These are phyloP conservation scores for Syngnathus floridae DNA, from an alignment of 2,113 vertebrate species.

Conservation along the genomic window DNA sequence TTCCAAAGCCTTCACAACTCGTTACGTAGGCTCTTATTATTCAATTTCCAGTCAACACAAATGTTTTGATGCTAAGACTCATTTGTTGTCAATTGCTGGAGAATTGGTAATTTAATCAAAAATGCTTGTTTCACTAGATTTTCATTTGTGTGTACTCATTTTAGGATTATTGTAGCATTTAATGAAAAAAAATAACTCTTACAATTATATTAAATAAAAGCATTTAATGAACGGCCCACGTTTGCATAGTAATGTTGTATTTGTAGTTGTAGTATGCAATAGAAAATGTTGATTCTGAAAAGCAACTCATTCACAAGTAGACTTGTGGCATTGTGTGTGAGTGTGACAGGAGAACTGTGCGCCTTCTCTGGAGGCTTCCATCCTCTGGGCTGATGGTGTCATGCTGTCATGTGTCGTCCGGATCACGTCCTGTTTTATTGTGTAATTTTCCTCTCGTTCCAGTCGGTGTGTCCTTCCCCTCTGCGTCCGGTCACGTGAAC, in stretches of 20 bases:
- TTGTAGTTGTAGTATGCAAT: not conserved
- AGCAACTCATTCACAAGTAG: not conserved
- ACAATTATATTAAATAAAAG: too few relatives aligned
- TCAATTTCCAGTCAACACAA: not conserved
- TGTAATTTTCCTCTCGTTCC: too few relatives aligned
- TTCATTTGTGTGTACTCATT: too few relatives aligned
- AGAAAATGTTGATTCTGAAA: not conserved
- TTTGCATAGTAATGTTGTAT: not conserved
- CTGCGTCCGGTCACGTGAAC: too few relatives aligned
- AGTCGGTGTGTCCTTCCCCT: too few relatives aligned
- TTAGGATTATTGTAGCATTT: too few relatives aligned
- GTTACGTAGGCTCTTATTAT: not conserved
- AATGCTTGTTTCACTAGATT: too few relatives aligned
- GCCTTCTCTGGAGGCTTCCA: constrained; percentile 58
- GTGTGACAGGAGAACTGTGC: constrained; percentile 32
- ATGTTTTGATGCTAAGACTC: not conserved
- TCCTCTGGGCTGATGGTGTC: constrained; percentile 68
- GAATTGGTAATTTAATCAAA: too few relatives aligned
- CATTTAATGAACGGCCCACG: not conserved
- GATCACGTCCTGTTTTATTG: too few relatives aligned
- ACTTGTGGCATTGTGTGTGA: not conserved
- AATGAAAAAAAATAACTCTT: too few relatives aligned
- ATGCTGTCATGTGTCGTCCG: too few relatives aligned
- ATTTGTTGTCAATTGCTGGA: not conserved
- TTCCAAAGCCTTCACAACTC: too few relatives aligned